Conservation (phyloP, 2,113 vertebrate species). For the Nerophis ophidion region DNA sequence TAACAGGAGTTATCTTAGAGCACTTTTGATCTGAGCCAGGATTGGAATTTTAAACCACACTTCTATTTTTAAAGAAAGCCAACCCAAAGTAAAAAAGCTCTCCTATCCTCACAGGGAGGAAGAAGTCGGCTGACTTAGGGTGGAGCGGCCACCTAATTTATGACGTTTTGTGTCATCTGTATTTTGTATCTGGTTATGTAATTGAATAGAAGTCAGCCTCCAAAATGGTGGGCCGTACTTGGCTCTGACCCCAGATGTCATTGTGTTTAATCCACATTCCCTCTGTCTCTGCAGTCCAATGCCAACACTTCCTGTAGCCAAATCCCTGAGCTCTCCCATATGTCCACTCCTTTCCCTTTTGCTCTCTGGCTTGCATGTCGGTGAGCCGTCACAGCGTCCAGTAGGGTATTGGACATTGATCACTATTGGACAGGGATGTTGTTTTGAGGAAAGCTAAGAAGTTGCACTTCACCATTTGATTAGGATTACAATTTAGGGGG, state of each 20-base stretch:
- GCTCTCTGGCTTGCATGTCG: slow-evolving; percentile 17
- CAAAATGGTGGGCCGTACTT: slow-evolving; percentile 19
- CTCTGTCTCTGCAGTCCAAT: slow-evolving; percentile 33
- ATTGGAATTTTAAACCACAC: neutral
- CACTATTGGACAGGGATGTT: too few species aligned
- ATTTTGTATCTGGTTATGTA: neutral
- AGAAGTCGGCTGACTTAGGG: neutral
- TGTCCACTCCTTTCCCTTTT: slow-evolving; percentile 35
- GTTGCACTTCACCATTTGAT: too few species aligned
- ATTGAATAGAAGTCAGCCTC: neutral
- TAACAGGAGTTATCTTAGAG: neutral
- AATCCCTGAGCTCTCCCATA: slow-evolving; percentile 37
- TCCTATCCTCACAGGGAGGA: neutral
- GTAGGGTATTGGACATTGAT: too few species aligned
- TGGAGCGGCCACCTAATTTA: neutral
- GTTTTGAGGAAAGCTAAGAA: too few species aligned
- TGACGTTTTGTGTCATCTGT: slow-evolving; percentile 1
- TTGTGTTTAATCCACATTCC: slow-evolving; percentile 48
- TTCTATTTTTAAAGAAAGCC: slow-evolving; percentile 7
- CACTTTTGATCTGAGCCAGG: slow-evolving; percentile 1
- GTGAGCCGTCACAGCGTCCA: slow-evolving; percentile 24
- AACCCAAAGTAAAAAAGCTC: neutral
- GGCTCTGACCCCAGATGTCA: slow-evolving; percentile 51
- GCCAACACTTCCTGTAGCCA: slow-evolving; percentile 42
- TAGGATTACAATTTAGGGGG: too few species aligned